Evolutionary conservation across 2,888 invertebrate genomes (phyloP).

Genomic region (Mimumesa dahlbomi): DNA sequence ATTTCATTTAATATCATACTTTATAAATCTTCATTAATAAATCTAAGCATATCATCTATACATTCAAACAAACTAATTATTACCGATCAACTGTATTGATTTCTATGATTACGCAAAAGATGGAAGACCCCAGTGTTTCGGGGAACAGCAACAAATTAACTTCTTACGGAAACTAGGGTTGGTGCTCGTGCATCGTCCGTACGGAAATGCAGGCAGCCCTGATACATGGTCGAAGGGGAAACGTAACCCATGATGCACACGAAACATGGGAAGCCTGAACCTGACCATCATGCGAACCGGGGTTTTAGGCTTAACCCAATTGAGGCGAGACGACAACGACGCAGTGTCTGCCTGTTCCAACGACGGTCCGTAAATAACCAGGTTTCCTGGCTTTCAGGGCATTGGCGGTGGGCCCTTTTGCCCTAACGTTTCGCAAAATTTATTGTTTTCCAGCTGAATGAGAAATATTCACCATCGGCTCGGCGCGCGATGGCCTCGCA

Average conservation of each 20-base stretch:
- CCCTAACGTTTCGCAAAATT: slow-evolving; percentile 49
- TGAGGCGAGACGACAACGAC: slow-evolving; percentile 66
- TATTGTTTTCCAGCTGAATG: slow-evolving; percentile 62
- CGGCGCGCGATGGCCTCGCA: not conserved
- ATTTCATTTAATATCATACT: too few species aligned
- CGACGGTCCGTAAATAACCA: slow-evolving; percentile 64
- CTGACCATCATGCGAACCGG: slow-evolving; percentile 58
- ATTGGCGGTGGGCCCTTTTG: slow-evolving; percentile 31
- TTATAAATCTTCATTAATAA: too few species aligned
- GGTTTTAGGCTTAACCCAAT: slow-evolving; percentile 71
- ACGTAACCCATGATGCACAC: slow-evolving; percentile 44
- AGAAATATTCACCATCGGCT: slow-evolving; percentile 53
- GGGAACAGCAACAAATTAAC: slow-evolving; percentile 31
- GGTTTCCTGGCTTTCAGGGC: slow-evolving; percentile 49
- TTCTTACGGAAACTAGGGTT: slow-evolving; percentile 45
- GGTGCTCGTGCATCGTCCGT: slow-evolving; percentile 42
- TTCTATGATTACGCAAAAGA: not conserved
- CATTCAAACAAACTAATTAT: not conserved
- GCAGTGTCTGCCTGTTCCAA: slow-evolving; percentile 56
- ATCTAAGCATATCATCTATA: too few species aligned
- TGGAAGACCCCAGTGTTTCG: not conserved
- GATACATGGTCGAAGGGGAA: slow-evolving; percentile 62
- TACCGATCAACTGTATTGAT: not conserved
- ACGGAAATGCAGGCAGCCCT: slow-evolving; percentile 55
- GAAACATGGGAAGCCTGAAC: slow-evolving; percentile 53